Evolutionary conservation across 2,113 vertebrate species (phyloP).

Genomic region (Plecotus auritus): DNA sequence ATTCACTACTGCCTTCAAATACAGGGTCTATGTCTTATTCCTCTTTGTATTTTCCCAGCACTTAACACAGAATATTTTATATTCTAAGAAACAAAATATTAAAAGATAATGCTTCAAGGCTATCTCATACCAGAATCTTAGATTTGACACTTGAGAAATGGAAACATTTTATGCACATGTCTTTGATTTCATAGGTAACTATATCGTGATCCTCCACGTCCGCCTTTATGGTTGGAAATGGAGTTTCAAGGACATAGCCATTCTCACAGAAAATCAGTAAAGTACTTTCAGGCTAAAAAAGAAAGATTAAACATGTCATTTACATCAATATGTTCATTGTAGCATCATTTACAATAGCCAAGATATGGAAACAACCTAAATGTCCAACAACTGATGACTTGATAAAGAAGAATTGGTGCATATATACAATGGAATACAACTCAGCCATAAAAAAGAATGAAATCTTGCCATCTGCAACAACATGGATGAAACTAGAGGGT

Average conservation of each 20-base stretch:
- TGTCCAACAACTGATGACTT: neutral
- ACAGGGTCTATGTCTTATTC: neutral
- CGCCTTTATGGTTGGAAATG: slow-evolving; percentile 73
- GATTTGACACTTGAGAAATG: slow-evolving; percentile 93
- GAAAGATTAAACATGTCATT: slow-evolving; percentile 33
- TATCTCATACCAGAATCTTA: slow-evolving; percentile 86
- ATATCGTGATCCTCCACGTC: neutral
- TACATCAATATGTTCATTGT: neutral
- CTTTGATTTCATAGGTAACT: slow-evolving; percentile 84
- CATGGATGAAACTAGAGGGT: neutral
- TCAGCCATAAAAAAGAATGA: neutral
- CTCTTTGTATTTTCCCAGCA: neutral
- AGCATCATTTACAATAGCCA: neutral
- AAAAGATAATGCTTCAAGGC: neutral
- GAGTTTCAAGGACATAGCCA: slow-evolving; percentile 87
- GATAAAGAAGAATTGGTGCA: neutral
- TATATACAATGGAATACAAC: neutral
- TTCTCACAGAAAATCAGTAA: slow-evolving; percentile 90
- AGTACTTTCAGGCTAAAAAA: slow-evolving; percentile 81
- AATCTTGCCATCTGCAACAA: neutral
- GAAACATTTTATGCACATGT: slow-evolving; percentile 83
- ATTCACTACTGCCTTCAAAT: neutral
- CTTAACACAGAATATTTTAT: neutral
- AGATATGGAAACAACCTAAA: neutral
- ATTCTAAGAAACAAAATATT: neutral